These are phyloP conservation scores for Mycteria americana DNA, from an alignment of 2,797 vertebrate species.

Conservation along the genomic window DNA sequence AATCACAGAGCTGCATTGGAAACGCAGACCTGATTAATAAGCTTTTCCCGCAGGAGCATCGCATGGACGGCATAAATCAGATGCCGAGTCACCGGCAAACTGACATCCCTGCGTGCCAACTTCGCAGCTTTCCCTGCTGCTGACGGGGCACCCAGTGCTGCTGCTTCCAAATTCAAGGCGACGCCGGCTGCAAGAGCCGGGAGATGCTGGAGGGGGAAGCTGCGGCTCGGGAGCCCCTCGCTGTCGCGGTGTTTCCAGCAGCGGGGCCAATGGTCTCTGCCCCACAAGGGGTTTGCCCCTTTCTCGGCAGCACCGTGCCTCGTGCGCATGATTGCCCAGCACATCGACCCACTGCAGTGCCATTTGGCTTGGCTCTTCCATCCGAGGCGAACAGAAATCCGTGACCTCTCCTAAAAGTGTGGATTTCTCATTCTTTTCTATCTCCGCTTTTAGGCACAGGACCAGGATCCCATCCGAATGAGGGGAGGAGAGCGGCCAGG, in stretches of 20 bases:
- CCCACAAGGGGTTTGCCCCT: background rate
- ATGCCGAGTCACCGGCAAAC: background rate
- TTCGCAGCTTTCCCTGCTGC: background rate
- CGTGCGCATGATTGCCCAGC: rapidly evolving
- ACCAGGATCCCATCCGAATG: background rate
- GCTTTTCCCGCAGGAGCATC: background rate
- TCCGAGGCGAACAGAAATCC: background rate
- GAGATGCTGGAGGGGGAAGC: background rate
- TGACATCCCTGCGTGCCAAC: background rate
- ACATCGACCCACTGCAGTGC: rapidly evolving
- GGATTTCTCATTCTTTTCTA: background rate
- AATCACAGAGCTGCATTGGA: background rate
- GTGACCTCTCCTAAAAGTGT: background rate
- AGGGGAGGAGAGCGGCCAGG: background rate
- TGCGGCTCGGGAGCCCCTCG: rapidly evolving
- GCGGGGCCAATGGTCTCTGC: background rate
- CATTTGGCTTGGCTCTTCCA: background rate
- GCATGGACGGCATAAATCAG: background rate
- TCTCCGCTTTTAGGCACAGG: background rate
- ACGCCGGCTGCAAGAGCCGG: background rate
- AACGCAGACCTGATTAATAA: constrained; percentile 17
- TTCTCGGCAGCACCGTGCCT: background rate
- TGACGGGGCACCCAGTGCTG: background rate
- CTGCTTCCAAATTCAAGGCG: background rate
- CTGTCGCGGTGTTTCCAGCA: background rate